Percentiles rank a stretch among this genome's conserved stretches.
Conservation (phyloP, 2,888 invertebrate species). For the Pelosia muscerda region DNA sequence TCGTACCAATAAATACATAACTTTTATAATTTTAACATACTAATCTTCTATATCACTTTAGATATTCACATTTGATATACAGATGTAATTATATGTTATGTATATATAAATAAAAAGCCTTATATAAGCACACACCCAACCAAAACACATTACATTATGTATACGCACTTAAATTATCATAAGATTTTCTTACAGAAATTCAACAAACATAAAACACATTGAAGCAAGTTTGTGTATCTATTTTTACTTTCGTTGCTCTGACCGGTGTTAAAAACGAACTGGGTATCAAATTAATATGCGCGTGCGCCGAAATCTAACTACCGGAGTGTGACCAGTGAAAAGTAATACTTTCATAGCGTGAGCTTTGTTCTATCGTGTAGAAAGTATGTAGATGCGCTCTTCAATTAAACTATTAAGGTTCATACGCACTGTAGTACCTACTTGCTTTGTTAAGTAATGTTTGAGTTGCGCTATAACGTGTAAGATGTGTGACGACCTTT, state of each 20-base stretch:
- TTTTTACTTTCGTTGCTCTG: slow-evolving; percentile 45
- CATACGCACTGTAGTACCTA: neutral
- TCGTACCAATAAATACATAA: neutral
- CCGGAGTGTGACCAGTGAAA: slow-evolving; percentile 70
- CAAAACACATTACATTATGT: neutral
- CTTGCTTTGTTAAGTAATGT: neutral
- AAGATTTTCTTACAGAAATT: slow-evolving; percentile 9
- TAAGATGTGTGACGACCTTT: neutral
- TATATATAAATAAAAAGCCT: neutral
- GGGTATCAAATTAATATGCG: slow-evolving; percentile 29
- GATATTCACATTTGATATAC: slow-evolving; percentile 1
- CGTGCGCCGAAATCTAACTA: slow-evolving; percentile 55
- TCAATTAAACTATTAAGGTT: slow-evolving; percentile 2
- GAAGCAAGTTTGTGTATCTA: neutral
- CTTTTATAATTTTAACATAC: neutral
- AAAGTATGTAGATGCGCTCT: slow-evolving; percentile 22
- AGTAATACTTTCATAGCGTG: slow-evolving; percentile 73
- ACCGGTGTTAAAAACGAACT: slow-evolving; percentile 40
- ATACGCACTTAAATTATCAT: neutral
- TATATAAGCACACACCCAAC: neutral
- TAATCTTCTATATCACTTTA: neutral
- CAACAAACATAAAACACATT: slow-evolving; percentile 13
- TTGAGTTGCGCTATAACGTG: neutral
- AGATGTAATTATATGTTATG: neutral
- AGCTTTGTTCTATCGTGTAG: slow-evolving; percentile 50